Percentiles rank a stretch among this genome's conserved stretches.
These are phyloP conservation scores for Drosophila tristis DNA, from an alignment of 1,140 invertebrate genomes.

Conservation along the genomic window DNA sequence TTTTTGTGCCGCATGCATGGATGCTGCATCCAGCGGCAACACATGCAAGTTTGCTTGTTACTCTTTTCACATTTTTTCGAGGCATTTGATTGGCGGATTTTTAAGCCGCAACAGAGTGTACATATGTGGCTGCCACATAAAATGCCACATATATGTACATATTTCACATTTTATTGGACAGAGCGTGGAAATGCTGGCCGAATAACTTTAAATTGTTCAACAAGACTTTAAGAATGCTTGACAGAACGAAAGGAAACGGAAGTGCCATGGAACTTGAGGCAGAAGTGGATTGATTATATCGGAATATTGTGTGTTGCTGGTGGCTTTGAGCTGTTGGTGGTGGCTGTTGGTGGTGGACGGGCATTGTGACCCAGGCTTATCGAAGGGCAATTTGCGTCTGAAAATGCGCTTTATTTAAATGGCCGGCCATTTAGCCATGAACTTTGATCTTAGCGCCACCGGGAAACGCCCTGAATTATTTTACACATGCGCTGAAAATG, in stretches of 20 bases:
- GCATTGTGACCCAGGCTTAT: constrained; percentile 24
- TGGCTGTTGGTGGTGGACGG: too few relatives aligned
- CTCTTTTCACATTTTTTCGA: constrained; percentile 3
- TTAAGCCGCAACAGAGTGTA: constrained; percentile 19
- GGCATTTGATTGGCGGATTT: constrained; percentile 8
- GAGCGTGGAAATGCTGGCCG: background rate
- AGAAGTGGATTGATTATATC: constrained; percentile 35
- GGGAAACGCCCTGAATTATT: background rate
- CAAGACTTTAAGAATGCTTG: background rate
- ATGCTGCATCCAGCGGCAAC: constrained; percentile 2
- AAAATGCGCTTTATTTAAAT: constrained; percentile 36
- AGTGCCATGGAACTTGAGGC: constrained; percentile 1
- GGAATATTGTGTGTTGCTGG: constrained; percentile 2
- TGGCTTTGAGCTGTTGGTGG: too few relatives aligned
- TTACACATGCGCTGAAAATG: constrained; percentile 11
- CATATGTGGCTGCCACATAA: constrained; percentile 5
- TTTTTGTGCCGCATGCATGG: background rate
- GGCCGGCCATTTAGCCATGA: constrained; percentile 36
- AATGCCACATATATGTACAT: background rate
- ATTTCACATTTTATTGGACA: constrained; percentile 21
- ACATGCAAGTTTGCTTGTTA: constrained; percentile 25
- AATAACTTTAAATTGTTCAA: constrained; percentile 16
- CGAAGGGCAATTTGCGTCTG: constrained; percentile 25
- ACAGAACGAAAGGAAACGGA: background rate
- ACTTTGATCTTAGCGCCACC: constrained; percentile 10